These are phyloP conservation scores for Aphelinus atriplicis DNA, from an alignment of 1,140 invertebrate species.

Conservation along the genomic window DNA sequence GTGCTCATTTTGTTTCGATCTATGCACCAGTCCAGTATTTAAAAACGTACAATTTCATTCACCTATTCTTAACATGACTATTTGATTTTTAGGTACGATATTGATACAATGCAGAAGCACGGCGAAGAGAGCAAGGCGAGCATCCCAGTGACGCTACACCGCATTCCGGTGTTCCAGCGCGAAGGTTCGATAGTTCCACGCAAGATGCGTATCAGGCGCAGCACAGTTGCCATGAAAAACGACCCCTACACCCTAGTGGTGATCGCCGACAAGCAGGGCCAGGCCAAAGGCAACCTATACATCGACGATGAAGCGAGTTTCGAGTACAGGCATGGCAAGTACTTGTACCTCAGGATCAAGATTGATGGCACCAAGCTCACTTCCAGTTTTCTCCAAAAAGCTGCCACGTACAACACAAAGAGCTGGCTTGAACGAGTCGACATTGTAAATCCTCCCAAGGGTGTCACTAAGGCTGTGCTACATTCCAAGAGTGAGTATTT, in stretches of 20 bases:
- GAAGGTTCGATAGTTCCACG: conserved; percentile 89
- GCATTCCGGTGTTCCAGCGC: conserved; percentile 94
- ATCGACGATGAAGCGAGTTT: conserved; percentile 93
- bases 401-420: conserved; percentile 75
- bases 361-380: conserved; percentile 75
- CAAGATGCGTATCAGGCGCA: conserved; percentile 89
- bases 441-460: conserved; percentile 77
- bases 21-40: background rate
- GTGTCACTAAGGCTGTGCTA: conserved; percentile 73
- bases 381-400: conserved; percentile 73
- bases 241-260: conserved; percentile 92
- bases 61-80: background rate
- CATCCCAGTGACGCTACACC: conserved; percentile 71
- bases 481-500: conserved; percentile 66
- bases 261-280: conserved; percentile 61
- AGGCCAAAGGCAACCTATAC: conserved; percentile 86
- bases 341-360: conserved; percentile 76
- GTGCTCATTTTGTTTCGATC: background rate
- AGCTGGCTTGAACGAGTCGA: conserved; percentile 90
- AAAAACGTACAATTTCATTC: background rate
- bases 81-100: conserved; percentile 74
- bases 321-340: conserved; percentile 84
- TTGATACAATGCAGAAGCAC: conserved; percentile 79
- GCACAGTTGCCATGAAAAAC: conserved; percentile 84
- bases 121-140: conserved; percentile 69